Base-by-base conservation (phyloP, 2,113 vertebrate species). In the Noturus placidus region DNA sequence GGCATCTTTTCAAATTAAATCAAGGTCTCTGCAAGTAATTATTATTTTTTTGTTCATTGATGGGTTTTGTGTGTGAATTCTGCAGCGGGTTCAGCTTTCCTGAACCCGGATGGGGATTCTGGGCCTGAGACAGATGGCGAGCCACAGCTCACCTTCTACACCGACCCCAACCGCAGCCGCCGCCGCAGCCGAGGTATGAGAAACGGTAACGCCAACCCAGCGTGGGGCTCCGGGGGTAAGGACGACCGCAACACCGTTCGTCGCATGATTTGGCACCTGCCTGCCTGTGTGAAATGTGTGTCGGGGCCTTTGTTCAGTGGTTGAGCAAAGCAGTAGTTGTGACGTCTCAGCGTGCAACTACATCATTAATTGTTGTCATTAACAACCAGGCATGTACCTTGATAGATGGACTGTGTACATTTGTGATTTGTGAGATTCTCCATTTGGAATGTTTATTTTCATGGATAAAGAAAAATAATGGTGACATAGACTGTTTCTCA, bases 91-190 rank as follows among this genome's bases (percentile, higher is more conserved):
- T 99, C 98, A 38, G 97, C 97, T 0, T 99, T 99, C 92, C 95
- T 99, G 93, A 99, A 98, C 95, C 98, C 98, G 0, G 98, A 99
- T 83, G 98, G 98, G 56, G 98, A 99, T 91, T 99, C 98, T 0
- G 96, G 98, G 79, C 97, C 97, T 0, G 98, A 99, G 94, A 97
- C 96, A 0, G 98, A 99, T 95, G 99, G 97, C 1, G 98, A 99
- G 92, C 98, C 98, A 88, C 98, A 99, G 94, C 96, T 99, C 93
- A 97, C 98, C 89, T 99, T 99, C 94, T 99, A 99, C 94, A 99
- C 98, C 0, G 98, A 99, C 91, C 98, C 98, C 33, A 98, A 98
- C 0, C 95, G 98, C 92, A 99, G 98, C 93, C 95, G 97, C 42
- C 95, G 97, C 86, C 97, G 98, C 87, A 99, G 97, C 93, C 95